Evolutionary conservation across 2,888 invertebrate species (phyloP), one percentile per base, ranked within the genome.

Genomic region (Cremastinae sp.): DNA sequence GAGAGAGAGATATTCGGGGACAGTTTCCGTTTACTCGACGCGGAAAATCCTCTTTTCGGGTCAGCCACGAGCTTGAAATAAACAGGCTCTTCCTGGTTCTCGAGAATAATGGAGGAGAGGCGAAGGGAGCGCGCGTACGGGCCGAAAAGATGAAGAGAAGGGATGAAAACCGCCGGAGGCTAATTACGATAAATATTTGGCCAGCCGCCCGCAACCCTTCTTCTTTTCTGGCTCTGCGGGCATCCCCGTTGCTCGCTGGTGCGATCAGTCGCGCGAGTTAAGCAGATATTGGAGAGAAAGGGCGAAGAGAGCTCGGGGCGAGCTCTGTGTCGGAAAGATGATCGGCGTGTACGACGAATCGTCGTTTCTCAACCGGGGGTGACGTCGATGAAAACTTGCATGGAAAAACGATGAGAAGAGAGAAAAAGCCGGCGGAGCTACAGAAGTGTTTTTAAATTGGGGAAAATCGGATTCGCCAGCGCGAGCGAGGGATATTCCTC

Each of bases 111-210:
- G n/a, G n/a, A n/a, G n/a, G n/a, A n/a, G n/a, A n/a, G n/a, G n/a
- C n/a, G n/a, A n/a, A n/a, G n/a, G n/a, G n/a, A n/a, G n/a, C n/a
- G n/a, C n/a, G n/a, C n/a, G n/a, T n/a, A n/a, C n/a, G n/a, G n/a
- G n/a, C n/a, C n/a, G n/a, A n/a, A n/a, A n/a, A n/a, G 70, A 43
- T 53, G 58, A 51, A 28, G 56, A 36, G 68, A 74, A 73, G 51
- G 74, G n/a, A n/a, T n/a, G 76, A 74, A 74, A 79, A 62, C 78
- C 69, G 72, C 68, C 73, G 64, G 75, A 47, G 75, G 84, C 85
- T 87, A 88, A 89, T 89, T 89, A 87, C 84, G 86, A 88, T 87
- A 88, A 89, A 89, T 89, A 89, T 89, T 89, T 89, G 84, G 80
- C 86, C 89, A 88, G 89, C 89, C 88, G 89, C 76, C 83, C 80